Conservation (phyloP, 35 echinoderm and acorn worm species). For the Acanthaster planci region DNA sequence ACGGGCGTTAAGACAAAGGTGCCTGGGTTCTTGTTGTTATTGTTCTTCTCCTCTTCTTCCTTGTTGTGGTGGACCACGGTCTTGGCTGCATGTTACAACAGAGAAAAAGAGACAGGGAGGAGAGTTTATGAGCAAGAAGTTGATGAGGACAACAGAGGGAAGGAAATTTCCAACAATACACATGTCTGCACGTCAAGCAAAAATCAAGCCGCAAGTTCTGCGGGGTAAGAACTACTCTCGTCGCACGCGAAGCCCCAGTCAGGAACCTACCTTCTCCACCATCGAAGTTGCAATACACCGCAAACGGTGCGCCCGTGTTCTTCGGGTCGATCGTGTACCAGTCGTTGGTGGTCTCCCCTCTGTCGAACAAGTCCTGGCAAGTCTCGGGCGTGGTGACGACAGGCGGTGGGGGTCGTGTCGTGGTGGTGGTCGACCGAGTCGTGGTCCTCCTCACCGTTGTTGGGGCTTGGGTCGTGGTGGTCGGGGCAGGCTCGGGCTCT, state of each 20-base stretch:
- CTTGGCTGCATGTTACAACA: neutral
- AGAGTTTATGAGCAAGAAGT: neutral
- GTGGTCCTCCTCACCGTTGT: slow-evolving; percentile 30
- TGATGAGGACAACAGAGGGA: neutral
- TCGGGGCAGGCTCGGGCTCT: neutral
- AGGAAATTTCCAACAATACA: neutral
- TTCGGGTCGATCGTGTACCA: slow-evolving; percentile 35
- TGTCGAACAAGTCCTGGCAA: slow-evolving; percentile 8
- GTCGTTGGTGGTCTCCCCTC: slow-evolving; percentile 20
- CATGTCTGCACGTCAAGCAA: neutral
- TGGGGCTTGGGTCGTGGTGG: slow-evolving; percentile 11
- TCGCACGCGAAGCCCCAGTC: neutral
- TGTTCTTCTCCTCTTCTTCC: neutral
- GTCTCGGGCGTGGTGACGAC: slow-evolving; percentile 21
- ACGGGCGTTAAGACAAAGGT: neutral
- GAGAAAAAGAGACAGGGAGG: no score
- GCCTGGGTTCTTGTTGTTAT: slow-evolving; percentile 16
- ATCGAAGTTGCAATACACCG: neutral
- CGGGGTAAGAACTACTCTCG: neutral
- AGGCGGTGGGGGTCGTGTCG: neutral
- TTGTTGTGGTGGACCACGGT: slow-evolving; percentile 18
- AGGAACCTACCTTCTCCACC: slow-evolving; percentile 2
- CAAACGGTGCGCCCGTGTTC: slow-evolving; percentile 2
- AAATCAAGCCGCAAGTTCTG: neutral
- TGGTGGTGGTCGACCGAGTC: neutral